Evolutionary conservation across 64 coral and sea anemone species (phyloP).

Genomic region (Montipora cactus): DNA sequence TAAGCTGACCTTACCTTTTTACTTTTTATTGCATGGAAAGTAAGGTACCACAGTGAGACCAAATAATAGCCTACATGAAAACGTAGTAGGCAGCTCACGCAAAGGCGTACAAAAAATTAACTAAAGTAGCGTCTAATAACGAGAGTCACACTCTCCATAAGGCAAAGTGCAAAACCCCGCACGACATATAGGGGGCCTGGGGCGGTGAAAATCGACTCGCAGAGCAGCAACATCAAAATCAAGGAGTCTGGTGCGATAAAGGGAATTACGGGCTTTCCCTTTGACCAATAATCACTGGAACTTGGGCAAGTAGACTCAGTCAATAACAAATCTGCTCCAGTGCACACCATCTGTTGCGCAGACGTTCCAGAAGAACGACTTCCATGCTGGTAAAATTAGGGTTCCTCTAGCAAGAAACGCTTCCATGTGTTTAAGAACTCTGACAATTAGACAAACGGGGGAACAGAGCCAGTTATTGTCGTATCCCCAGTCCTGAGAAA

Average conservation of each 20-base stretch:
- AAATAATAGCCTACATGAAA: not conserved
- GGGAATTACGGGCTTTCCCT: constrained; percentile 27
- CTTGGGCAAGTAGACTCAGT: constrained; percentile 34
- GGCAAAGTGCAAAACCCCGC: not conserved
- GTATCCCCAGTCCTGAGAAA: constrained; percentile 50
- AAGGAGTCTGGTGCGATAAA: not conserved
- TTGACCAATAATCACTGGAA: not conserved
- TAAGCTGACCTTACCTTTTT: too few species aligned
- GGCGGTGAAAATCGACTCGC: not conserved
- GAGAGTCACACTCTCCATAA: not conserved
- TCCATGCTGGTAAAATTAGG: constrained; percentile 33
- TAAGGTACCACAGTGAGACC: too few species aligned
- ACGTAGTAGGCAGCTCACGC: too few species aligned
- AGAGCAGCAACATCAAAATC: not conserved
- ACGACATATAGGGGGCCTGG: not conserved
- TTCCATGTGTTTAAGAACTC: constrained; percentile 47
- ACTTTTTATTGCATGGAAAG: too few species aligned
- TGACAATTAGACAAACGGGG: constrained; percentile 11
- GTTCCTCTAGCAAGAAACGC: constrained; percentile 20
- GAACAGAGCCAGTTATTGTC: constrained; percentile 62
- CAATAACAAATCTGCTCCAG: constrained; percentile 50
- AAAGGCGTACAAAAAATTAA: too few species aligned
- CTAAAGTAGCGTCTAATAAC: not conserved
- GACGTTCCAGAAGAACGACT: constrained; percentile 60
- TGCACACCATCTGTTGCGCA: constrained; percentile 29